phyloP scores from a whole-genome alignment of 2,888 invertebrate genomes.

The Lobophora halterata region DNA sequence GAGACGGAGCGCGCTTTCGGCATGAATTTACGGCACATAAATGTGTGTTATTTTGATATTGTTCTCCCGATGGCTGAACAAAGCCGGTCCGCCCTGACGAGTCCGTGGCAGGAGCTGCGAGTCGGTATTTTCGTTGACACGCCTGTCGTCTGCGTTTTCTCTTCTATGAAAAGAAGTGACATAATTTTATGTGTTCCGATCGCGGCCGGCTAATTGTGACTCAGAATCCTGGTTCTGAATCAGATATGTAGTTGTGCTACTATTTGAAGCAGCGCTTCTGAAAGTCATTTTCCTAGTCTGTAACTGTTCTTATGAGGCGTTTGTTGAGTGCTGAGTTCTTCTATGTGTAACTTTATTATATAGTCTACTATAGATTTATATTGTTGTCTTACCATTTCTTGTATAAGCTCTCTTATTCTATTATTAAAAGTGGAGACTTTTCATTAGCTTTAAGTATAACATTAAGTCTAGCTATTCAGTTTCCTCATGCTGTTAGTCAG shows the following conservation, averaged over 20 bases:
- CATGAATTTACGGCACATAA: constrained; percentile 48
- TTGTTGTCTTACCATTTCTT: too few species aligned
- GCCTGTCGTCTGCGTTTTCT: constrained; percentile 33
- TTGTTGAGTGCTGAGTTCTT: too few species aligned
- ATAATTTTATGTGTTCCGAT: constrained; percentile 31
- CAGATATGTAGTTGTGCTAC: constrained; percentile 15
- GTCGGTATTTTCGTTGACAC: constrained; percentile 39
- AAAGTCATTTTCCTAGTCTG: too few species aligned
- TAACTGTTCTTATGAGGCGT: too few species aligned
- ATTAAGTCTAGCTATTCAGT: too few species aligned
- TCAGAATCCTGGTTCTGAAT: constrained; percentile 28
- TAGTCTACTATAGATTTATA: too few species aligned
- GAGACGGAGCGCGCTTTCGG: constrained; percentile 34
- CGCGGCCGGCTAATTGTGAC: constrained; percentile 23
- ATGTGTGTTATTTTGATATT: constrained; percentile 55
- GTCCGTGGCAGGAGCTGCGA: constrained; percentile 10
- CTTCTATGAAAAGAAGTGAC: constrained; percentile 34
- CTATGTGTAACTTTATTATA: too few species aligned
- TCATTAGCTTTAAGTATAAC: too few species aligned
- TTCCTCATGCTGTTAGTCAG: too few species aligned
- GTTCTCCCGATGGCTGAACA: constrained; percentile 46
- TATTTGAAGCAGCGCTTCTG: too few species aligned
- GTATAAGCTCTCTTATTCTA: too few species aligned
- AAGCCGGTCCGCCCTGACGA: constrained; percentile 42
- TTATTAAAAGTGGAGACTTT: too few species aligned